Conservation (phyloP, 1,140 invertebrate species). For the Magallana gigas region DNA sequence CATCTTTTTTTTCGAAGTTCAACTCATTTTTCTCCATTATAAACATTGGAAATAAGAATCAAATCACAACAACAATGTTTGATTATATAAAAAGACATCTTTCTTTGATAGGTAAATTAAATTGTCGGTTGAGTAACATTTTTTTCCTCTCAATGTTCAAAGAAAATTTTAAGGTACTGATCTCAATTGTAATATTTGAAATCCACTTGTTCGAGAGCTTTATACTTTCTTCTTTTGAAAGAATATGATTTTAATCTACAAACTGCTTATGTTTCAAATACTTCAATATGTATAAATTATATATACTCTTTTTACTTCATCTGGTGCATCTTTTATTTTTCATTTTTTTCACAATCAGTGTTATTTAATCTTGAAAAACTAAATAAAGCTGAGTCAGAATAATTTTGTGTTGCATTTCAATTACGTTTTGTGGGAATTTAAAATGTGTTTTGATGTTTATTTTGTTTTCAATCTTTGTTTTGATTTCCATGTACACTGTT, state of each 20-base stretch:
- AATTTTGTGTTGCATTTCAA: too few species aligned
- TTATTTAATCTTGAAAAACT: neutral
- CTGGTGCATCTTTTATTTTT: constrained; percentile 36
- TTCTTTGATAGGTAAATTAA: too few species aligned
- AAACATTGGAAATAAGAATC: neutral
- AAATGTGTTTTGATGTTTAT: too few species aligned
- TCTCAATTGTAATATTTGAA: constrained; percentile 22
- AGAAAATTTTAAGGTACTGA: neutral
- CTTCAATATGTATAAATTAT: neutral
- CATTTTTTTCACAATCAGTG: constrained; percentile 25
- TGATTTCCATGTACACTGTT: too few species aligned
- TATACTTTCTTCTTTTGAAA: neutral
- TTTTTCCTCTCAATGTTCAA: too few species aligned
- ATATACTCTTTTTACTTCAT: constrained; percentile 25
- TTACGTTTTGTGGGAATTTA: too few species aligned
- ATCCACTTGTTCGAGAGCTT: neutral
- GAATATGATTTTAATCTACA: neutral
- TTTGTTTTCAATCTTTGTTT: too few species aligned
- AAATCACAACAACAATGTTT: too few species aligned
- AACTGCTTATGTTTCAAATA: constrained; percentile 10
- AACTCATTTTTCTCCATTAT: neutral
- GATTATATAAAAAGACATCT: too few species aligned
- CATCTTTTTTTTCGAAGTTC: neutral
- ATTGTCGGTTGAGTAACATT: too few species aligned
- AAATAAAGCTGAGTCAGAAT: constrained; percentile 9